Evolutionary conservation across 2,797 vertebrate species (phyloP), one percentile per base, ranked within the genome.

Genomic region (Chelon auratus): DNA sequence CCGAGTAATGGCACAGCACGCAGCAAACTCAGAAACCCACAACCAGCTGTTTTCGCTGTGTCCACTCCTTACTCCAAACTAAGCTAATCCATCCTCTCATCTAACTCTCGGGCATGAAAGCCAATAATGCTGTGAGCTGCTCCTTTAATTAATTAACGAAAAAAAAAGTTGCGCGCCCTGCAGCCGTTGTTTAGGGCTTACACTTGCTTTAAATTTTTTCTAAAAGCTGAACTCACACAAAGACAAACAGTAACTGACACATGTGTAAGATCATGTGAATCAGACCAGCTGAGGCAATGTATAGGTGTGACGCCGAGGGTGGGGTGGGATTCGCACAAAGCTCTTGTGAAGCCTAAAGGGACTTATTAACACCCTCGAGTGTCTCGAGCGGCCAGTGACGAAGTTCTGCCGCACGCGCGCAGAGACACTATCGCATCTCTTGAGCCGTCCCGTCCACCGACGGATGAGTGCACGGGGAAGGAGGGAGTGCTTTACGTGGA

Each of bases 221-320:
- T 65, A 54, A 72, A 74, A 50, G 40, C 33, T 64, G 52, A 50
- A 33, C 18, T 10, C 55, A 59, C 66, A 75, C 63, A 77, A 30
- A 63, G 59, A 70, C n/a, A 77, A 80, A 85, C 39, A 3, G 47
- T 59, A 72, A 77, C 47, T 50, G 68, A 80, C 30, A 18, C 73
- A 71, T 70, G 81, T 78, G 72, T 62, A 61, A 73, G 76, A 82
- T 86, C 82, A 83, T 85, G 83, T 89, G 89, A 91, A 82, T 72
- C 62, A 79, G 51, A 78, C 59, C 51, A 68, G 81, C 82, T 74
- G 62, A 83, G 84, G 40, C 54, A 61, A n/a, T 65, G 68, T 72
- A 45, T 59, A 40, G 56, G 42, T 51, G 51, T 68, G 39, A 62
- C 30, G 9, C 6, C 11, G 26, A 54, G 53, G 37, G 51, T 17